phyloP scores from a whole-genome alignment of 2,888 invertebrate genomes.

The Antheraea assamensis region DNA sequence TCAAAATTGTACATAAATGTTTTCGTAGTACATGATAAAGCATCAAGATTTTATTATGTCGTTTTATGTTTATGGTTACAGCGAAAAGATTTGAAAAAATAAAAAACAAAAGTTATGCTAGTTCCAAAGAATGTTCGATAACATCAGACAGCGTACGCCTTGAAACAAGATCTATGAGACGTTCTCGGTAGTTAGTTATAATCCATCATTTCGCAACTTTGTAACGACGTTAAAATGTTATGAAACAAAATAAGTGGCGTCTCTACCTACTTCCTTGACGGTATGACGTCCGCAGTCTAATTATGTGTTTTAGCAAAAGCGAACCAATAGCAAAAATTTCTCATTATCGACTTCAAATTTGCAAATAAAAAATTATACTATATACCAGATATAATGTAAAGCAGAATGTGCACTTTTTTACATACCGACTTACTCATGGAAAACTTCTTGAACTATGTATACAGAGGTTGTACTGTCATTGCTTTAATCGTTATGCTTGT shows the following conservation, averaged over 20 bases:
- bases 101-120: conserved; percentile 28
- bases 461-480: no score
- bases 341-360: no score
- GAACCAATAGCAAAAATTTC: no score
- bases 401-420: no score
- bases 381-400: no score
- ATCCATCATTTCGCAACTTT: background rate
- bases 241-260: background rate
- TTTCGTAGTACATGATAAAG: background rate
- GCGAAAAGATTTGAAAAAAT: conserved; percentile 10
- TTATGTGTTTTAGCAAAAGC: no score
- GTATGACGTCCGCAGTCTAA: background rate
- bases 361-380: no score
- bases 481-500: no score
- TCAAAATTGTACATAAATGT: background rate
- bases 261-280: background rate
- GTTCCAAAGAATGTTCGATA: conserved; percentile 34
- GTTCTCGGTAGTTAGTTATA: background rate
- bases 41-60: background rate
- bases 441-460: no score
- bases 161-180: conserved; percentile 19
- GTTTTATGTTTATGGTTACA: conserved; percentile 12
- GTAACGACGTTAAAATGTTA: background rate
- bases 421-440: no score
- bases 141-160: conserved; percentile 27